Evolutionary conservation across 2,888 invertebrate species (phyloP).

Genomic region (Monoplex corrugatus): DNA sequence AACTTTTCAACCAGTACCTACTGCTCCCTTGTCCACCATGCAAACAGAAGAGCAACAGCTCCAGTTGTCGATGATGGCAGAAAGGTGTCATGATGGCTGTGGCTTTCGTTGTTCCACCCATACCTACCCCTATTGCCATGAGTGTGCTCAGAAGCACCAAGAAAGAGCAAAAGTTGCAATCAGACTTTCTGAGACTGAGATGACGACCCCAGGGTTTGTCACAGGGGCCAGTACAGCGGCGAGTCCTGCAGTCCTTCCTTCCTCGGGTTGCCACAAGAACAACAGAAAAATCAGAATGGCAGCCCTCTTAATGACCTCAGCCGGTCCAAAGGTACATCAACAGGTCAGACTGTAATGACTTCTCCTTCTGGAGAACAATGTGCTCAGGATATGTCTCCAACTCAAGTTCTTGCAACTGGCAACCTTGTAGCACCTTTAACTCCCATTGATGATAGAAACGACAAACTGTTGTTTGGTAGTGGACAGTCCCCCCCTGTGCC

Average conservation of each 20-base stretch:
- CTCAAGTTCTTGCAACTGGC: background rate
- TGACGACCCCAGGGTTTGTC: background rate
- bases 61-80: constrained; percentile 69
- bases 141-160: constrained; percentile 57
- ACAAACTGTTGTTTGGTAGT: constrained; percentile 40
- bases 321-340: background rate
- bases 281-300: background rate
- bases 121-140: constrained; percentile 73
- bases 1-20: constrained; percentile 40
- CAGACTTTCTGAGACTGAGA: background rate
- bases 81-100: constrained; percentile 66
- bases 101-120: constrained; percentile 66
- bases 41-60: constrained; percentile 45
- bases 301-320: constrained; percentile 4
- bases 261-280: background rate
- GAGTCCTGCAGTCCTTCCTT: background rate
- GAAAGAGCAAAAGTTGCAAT: constrained; percentile 44
- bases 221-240: background rate
- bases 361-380: background rate
- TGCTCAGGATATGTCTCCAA: background rate
- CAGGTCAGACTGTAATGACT: background rate
- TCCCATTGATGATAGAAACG: constrained; percentile 26
- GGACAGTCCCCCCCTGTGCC: constrained; percentile 1
- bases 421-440: constrained; percentile 30
- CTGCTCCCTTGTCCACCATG: constrained; percentile 61